These are phyloP conservation scores for Procavia capensis DNA, from an alignment of 2,113 vertebrate genomes.

Conservation along the genomic window DNA sequence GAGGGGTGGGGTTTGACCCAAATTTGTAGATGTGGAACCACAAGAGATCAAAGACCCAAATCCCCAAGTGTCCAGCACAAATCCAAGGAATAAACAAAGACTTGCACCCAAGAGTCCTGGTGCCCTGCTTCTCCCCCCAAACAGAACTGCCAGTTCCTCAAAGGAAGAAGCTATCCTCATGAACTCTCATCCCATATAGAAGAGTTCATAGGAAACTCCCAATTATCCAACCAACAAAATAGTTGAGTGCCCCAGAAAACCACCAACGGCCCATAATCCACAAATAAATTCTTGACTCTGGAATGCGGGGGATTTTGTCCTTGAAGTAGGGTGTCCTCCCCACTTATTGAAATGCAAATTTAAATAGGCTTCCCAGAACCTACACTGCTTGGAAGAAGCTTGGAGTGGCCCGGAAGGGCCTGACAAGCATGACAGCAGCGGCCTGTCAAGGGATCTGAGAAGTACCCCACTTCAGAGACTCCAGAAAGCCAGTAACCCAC, in stretches of 20 bases:
- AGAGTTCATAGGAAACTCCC: slow-evolving; percentile 18
- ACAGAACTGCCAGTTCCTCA: neutral
- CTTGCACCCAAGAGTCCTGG: neutral
- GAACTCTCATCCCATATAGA: neutral
- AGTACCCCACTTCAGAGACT: slow-evolving; percentile 19
- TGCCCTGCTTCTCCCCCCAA: neutral
- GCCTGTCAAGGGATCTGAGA: slow-evolving; percentile 55
- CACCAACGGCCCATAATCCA: neutral
- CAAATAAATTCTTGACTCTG: slow-evolving; percentile 51
- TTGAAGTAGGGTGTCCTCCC: neutral
- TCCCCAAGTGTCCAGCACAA: neutral
- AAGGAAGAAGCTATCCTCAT: neutral
- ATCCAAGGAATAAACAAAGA: neutral
- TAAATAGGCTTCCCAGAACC: slow-evolving; percentile 18
- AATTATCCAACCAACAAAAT: slow-evolving; percentile 25
- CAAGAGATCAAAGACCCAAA: neutral
- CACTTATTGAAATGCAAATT: neutral
- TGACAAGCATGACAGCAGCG: neutral
- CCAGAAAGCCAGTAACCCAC: slow-evolving; percentile 60
- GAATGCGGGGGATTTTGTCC: neutral
- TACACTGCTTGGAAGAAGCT: neutral
- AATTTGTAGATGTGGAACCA: neutral
- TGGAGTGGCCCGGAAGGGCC: slow-evolving; percentile 33
- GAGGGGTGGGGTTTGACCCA: neutral
- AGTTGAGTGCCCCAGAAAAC: slow-evolving; percentile 8